Percentiles rank a stretch among this genome's conserved stretches.
phyloP scores from a whole-genome alignment of 2,888 invertebrate genomes.

The Deilephila elpenor region DNA sequence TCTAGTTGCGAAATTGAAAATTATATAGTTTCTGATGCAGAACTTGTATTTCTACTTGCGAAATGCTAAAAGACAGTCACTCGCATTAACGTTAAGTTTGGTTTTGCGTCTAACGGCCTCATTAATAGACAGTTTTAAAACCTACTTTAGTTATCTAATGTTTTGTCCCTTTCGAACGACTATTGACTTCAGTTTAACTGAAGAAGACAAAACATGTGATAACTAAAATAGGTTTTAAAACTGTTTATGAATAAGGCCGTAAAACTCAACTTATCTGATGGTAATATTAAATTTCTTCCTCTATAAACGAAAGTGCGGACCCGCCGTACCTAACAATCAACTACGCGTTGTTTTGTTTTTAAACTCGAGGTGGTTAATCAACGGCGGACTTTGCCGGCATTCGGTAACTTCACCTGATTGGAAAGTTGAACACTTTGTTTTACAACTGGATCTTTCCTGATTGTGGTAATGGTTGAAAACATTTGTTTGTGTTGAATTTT shows the following conservation, averaged over 20 bases:
- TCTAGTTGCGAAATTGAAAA: background rate
- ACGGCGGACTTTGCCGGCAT: background rate
- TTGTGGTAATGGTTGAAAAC: background rate
- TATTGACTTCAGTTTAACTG: no score
- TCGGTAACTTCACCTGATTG: slow-evolving; percentile 14
- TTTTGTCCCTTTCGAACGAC: no score
- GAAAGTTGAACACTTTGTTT: slow-evolving; percentile 10
- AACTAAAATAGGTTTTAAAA: no score
- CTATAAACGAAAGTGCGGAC: background rate
- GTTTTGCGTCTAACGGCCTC: background rate
- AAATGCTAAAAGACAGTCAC: no score
- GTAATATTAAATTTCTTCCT: background rate
- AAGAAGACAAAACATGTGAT: no score
- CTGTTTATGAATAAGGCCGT: no score
- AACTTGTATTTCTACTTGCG: no score
- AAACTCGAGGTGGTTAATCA: background rate
- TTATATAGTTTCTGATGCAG: no score
- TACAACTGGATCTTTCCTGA: background rate
- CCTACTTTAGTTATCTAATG: no score
- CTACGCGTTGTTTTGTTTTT: background rate
- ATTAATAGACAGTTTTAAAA: no score
- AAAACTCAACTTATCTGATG: background rate
- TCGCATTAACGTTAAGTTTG: no score
- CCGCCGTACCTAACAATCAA: slow-evolving; percentile 4
- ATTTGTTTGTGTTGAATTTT: no score